Evolutionary conservation across 2,888 invertebrate species (phyloP).

Genomic region (Epiblema foenella): DNA sequence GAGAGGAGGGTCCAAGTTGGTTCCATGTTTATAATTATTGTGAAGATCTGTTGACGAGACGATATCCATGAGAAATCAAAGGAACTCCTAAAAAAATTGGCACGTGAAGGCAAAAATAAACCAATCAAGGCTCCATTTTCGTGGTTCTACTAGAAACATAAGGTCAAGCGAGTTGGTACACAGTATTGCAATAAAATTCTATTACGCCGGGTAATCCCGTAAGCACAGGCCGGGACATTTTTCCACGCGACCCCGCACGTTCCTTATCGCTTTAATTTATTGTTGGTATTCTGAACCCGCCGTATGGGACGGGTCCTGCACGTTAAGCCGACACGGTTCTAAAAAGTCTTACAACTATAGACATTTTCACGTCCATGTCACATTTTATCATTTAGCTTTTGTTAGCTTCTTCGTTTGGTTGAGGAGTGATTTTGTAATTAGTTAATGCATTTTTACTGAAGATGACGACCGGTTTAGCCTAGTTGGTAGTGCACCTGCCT

Average conservation of each 20-base stretch:
- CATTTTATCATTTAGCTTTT: not conserved
- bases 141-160: not conserved
- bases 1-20: no score
- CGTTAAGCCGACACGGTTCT: not conserved
- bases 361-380: not conserved
- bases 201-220: slow-evolving; percentile 37
- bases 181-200: slow-evolving; percentile 35
- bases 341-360: slow-evolving; percentile 11
- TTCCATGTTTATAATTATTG: no score
- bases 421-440: not conserved
- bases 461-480: no score
- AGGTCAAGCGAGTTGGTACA: not conserved
- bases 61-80: no score
- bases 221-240: slow-evolving; percentile 24
- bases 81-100: no score
- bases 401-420: slow-evolving; percentile 15
- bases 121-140: not conserved
- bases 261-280: slow-evolving; percentile 42
- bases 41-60: no score
- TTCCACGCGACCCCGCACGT: slow-evolving; percentile 31
- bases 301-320: slow-evolving; percentile 2
- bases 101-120: not conserved
- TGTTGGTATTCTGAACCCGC: slow-evolving; percentile 5
- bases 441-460: slow-evolving; percentile 8
- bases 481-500: no score